Evolutionary conservation across 2,888 invertebrate genomes (phyloP).

Genomic region (Meta bourneti): DNA sequence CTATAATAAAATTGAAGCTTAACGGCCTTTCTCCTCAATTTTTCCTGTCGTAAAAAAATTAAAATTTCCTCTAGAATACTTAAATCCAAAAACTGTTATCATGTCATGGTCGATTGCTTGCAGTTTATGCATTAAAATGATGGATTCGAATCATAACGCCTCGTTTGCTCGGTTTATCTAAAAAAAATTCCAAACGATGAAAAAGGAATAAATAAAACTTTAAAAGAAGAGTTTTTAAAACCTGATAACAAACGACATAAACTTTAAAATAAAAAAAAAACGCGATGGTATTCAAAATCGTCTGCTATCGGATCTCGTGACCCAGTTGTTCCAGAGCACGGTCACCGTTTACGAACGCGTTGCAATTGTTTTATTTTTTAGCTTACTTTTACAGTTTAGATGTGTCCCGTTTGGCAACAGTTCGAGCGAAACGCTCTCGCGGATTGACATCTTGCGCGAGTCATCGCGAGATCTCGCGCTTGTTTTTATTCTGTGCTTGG

Average conservation of each 20-base stretch:
- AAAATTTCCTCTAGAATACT: neutral
- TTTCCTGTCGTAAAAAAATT: neutral
- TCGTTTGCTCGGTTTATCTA: neutral
- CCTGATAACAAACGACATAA: neutral
- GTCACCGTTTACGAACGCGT: neutral
- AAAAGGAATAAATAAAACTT: neutral
- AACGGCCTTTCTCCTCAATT: neutral
- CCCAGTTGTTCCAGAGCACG: conserved; percentile 14
- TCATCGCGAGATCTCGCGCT: neutral
- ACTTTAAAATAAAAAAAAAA: neutral
- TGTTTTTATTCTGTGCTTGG: neutral
- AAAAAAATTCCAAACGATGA: neutral
- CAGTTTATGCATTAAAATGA: neutral
- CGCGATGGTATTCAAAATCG: neutral
- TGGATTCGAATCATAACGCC: neutral
- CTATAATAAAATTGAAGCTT: too few species aligned
- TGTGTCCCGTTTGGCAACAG: conserved; percentile 29
- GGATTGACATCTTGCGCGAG: conserved; percentile 2
- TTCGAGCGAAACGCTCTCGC: conserved; percentile 1
- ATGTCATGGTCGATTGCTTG: neutral
- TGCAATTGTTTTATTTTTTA: conserved; percentile 7
- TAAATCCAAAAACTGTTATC: neutral
- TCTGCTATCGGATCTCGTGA: conserved; percentile 7
- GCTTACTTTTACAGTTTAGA: neutral
- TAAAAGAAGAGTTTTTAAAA: neutral